Base-by-base conservation (phyloP, 2,113 vertebrate genomes). In the Jaculus jaculus region DNA sequence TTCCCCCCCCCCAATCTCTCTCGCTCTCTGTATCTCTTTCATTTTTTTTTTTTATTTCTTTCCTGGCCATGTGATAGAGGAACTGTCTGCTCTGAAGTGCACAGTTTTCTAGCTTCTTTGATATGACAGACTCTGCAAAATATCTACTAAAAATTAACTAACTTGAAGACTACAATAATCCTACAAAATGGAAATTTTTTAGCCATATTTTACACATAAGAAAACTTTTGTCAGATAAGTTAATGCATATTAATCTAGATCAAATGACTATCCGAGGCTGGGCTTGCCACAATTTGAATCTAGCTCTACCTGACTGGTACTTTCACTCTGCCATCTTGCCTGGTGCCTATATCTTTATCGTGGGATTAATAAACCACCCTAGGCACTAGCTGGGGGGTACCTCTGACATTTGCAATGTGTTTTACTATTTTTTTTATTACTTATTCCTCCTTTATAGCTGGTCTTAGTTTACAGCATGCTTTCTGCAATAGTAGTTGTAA, bases 391-490 rank as follows among this genome's bases (percentile, higher is more conserved):
- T 66, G 51, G 77, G 39, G 71, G 20, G 60, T 91, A 74, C 32
- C 83, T 91, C n/a, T 89, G 65, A 30, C 69, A 82, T 92, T 94
- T 93, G 54, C 78, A 77, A 60, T 95, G 94, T 92, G 54, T 94
- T 97, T 96, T 96, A 90, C 66, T 86, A 73, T 93, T 73, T 37
- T 39, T 96, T 97, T 95, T 94, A 96, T 95, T 95, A 95, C 34
- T 95, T 96, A 87, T 94, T 95, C 23, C 54, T 93, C 90, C 75
- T 96, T 97, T 96, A 92, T 90, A 92, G 63, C 42, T 85, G 51
- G 71, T 86, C 69, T 72, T 37, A 66, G 82, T 96, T 94, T 93
- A 92, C 80, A 75, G 85, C 87, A 77, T 90, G 42, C 77, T 89
- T 94, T 96, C 79, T 92, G 20, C 90, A 88, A 83, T 26, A 92